A percentile compares a stretch with the other conserved stretches of the same genome.
Evolutionary conservation across 2,113 vertebrate genomes (phyloP).

Genomic region (Tyto alba): DNA sequence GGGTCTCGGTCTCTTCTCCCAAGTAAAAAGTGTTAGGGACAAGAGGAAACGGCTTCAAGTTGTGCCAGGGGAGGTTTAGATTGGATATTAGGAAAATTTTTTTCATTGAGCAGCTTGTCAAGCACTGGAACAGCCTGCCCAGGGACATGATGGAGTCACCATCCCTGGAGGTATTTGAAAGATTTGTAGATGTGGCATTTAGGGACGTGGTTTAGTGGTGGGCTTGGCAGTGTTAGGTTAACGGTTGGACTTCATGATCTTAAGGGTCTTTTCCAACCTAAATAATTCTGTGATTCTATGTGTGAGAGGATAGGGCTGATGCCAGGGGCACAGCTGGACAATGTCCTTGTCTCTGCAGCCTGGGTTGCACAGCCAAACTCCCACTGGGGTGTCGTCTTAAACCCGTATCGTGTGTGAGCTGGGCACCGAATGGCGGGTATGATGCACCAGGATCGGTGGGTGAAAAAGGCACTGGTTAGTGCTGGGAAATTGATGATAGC

Average conservation of each 20-base stretch:
- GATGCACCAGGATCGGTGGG: neutral
- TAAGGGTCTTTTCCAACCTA: neutral
- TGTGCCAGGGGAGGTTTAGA: neutral
- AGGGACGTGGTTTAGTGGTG: neutral
- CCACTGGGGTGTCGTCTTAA: neutral
- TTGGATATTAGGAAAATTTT: neutral
- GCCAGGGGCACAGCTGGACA: neutral
- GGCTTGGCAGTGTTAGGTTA: neutral
- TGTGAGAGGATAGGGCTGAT: neutral
- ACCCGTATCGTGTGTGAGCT: rapidly evolving
- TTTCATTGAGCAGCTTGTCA: neutral
- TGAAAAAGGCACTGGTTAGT: neutral
- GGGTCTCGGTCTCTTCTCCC: rapidly evolving
- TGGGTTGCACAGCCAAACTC: neutral
- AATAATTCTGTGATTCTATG: neutral
- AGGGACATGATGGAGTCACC: neutral
- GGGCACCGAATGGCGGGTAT: neutral
- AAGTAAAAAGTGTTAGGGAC: neutral
- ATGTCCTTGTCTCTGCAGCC: neutral
- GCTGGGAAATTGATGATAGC: neutral
- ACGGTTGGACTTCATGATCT: neutral
- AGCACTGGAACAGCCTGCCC: neutral
- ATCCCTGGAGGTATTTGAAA: neutral
- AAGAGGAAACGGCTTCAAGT: neutral
- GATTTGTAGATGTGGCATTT: neutral